Conservation (phyloP, 2,797 vertebrate genomes). For the Falco columbarius region DNA sequence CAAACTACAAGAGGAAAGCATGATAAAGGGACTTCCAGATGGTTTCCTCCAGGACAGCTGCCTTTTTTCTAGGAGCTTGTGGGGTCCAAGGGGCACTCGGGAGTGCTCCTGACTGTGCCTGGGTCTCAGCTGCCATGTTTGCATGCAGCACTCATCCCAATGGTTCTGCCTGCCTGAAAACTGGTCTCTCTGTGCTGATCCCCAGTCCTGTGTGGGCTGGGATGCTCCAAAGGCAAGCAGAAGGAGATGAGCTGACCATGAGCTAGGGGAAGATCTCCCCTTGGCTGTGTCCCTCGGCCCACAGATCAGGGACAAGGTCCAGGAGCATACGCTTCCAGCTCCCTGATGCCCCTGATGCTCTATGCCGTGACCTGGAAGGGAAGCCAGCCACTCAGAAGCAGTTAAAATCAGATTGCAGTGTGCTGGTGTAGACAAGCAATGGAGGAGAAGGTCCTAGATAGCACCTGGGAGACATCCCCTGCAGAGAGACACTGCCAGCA, state of each 20-base stretch:
- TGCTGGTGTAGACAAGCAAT: background rate
- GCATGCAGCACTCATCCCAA: background rate
- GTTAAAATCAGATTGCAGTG: constrained; percentile 31
- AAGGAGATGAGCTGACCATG: background rate
- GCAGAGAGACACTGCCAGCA: background rate
- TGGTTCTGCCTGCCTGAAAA: background rate
- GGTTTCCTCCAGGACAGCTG: background rate
- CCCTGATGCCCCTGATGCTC: background rate
- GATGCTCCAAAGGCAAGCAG: background rate
- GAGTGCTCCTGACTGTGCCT: background rate
- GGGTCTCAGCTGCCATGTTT: background rate
- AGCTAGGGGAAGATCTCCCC: background rate
- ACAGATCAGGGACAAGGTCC: background rate
- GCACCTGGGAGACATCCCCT: background rate
- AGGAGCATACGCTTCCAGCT: background rate
- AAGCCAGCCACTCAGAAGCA: background rate
- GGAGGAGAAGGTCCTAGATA: background rate
- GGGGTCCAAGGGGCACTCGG: background rate
- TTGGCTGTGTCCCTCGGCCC: background rate
- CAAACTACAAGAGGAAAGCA: background rate
- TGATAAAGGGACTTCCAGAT: background rate
- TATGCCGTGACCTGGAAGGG: background rate
- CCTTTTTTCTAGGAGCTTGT: background rate
- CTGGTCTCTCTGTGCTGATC: background rate
- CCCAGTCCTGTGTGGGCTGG: background rate